Conservation (phyloP, 2,797 vertebrate species). For the Huso huso region DNA sequence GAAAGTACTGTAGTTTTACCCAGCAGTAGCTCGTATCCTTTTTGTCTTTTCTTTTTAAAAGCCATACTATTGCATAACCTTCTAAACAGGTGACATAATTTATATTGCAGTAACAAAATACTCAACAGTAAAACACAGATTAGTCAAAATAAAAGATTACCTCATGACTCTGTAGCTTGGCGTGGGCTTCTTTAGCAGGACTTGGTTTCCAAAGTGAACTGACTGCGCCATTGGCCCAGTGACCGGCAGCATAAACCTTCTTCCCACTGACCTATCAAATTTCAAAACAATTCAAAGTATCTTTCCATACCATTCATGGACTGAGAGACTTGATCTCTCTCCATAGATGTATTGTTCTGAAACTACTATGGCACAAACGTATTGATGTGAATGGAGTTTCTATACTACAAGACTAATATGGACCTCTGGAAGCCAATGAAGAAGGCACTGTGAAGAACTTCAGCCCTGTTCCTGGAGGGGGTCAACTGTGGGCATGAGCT, state of each 20-base stretch:
- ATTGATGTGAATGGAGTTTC: no score
- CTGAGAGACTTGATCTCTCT: no score
- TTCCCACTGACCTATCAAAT: slow-evolving; percentile 63
- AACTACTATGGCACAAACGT: no score
- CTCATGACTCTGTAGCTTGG: slow-evolving; percentile 40
- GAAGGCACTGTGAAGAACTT: slow-evolving; percentile 5
- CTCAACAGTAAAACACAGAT: not conserved
- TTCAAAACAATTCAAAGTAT: slow-evolving; percentile 2
- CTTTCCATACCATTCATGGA: no score
- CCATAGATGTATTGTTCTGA: no score
- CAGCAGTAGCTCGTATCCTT: not conserved
- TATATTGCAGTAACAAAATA: not conserved
- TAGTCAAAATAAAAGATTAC: slow-evolving; percentile 33
- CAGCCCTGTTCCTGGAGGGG: not conserved
- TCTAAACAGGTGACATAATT: no score
- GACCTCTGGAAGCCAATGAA: not conserved
- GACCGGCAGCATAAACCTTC: slow-evolving; percentile 56
- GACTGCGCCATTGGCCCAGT: slow-evolving; percentile 48
- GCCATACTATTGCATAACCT: no score
- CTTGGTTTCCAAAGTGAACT: slow-evolving; percentile 57
- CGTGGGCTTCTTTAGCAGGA: slow-evolving; percentile 23
- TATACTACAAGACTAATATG: no score
- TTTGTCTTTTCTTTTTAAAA: no score
- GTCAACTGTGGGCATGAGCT: slow-evolving; percentile 18
- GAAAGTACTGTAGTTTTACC: not conserved